Conservation (phyloP, 30 jellyfish, hydroid and myxozoan genomes). For the Cassiopea andromeda region DNA sequence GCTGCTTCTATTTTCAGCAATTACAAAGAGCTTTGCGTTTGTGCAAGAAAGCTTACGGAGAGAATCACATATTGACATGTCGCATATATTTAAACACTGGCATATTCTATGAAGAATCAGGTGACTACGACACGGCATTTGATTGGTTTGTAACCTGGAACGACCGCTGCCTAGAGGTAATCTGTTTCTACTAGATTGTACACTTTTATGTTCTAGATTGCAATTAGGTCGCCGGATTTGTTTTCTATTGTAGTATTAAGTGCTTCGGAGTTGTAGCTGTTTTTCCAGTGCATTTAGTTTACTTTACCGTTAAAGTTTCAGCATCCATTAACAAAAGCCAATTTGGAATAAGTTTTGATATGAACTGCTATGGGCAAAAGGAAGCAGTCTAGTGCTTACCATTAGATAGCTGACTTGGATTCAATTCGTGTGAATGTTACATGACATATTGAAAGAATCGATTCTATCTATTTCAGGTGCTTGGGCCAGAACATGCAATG, state of each 20-base stretch:
- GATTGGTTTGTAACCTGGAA: slow-evolving; percentile 49
- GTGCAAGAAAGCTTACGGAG: slow-evolving; percentile 67
- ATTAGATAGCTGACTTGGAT: too few species aligned
- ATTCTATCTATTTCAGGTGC: slow-evolving; percentile 30
- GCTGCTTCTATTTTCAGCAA: slow-evolving; percentile 21
- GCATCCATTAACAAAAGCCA: too few species aligned
- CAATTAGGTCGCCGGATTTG: too few species aligned
- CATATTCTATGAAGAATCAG: slow-evolving; percentile 48
- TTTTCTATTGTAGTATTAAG: too few species aligned
- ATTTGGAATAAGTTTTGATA: too few species aligned
- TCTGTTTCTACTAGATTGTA: slow-evolving; percentile 34
- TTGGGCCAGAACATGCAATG: slow-evolving; percentile 75
- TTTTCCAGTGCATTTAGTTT: too few species aligned
- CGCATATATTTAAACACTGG: slow-evolving; percentile 54
- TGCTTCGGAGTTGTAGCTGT: too few species aligned
- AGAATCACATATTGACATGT: slow-evolving; percentile 47
- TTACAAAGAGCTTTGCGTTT: slow-evolving; percentile 12
- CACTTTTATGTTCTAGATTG: neutral
- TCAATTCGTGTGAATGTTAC: too few species aligned
- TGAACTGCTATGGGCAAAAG: too few species aligned
- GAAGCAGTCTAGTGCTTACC: too few species aligned
- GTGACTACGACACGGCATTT: slow-evolving; percentile 37
- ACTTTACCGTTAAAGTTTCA: too few species aligned
- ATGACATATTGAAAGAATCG: neutral
- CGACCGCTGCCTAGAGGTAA: slow-evolving; percentile 51